Base-by-base conservation (phyloP, 2,113 vertebrate species). In the Symphodus melops region DNA sequence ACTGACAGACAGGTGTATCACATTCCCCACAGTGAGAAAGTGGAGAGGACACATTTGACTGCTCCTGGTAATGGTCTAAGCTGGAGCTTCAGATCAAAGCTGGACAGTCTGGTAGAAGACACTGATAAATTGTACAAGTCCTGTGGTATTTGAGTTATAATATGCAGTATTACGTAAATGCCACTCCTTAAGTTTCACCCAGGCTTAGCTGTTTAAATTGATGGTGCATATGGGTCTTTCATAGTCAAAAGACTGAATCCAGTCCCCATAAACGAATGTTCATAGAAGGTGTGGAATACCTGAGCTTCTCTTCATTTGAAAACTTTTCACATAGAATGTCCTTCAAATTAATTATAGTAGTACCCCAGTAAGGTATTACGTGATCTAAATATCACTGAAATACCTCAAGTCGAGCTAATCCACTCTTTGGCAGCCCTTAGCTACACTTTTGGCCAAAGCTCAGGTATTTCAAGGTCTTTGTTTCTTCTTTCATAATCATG, bases 1-100 rank as follows among this genome's bases (percentile, higher is more conserved):
- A 90, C 65, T 79, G 75, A 85, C 81, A 85, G 72, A 53, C 36
- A 81, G 61, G 72, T 51, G 28, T 75, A 86, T 91, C 75, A 75
- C 21, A 84, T 90, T 88, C 20, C 87, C 28, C 55, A 55, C 59
- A 66, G 28, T 56, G 37, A 62, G 79, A 83, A 89, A 89, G 72
- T 70, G 21, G 72, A 89, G 72, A 76, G 55, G 85, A 77, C 77
- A 84, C 83, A 83, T 88, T 51, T 73, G 84, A 83, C 73, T 79
- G 84, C 82, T 60, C 70, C 53, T 36, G 49, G 71, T 83, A 86
- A 86, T 83, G 77, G 65, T 75, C 79, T 77, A 58, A 75, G 66
- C 53, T 65, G 54, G 63, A 81, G 39, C 61, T 61, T 62, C 60
- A 82, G 71, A 89, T 91, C 89, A 91, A 87, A 89, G 92, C 63